Base-by-base conservation (phyloP, 2,888 invertebrate genomes). In the Diachrysia chrysitis region DNA sequence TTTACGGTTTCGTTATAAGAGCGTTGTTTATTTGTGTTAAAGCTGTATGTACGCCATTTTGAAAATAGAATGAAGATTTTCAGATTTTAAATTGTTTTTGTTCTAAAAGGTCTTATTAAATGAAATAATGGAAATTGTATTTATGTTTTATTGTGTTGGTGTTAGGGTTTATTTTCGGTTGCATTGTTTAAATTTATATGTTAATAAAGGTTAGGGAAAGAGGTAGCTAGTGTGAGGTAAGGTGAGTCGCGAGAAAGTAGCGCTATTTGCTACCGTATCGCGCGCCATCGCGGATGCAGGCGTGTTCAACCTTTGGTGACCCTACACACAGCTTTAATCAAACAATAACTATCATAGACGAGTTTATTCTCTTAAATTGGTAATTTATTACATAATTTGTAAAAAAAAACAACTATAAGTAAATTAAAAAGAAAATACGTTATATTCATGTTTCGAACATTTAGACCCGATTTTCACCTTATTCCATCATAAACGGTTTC, bases 251-350 rank as follows among this genome's bases (percentile, higher is more conserved):
- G 91, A 91, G 91, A 93, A 94, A 93, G 94, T 93, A 90, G 92
- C 90, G 90, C 93, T 94, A 95, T 94, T 95, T 94, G 95, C 94
- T 95, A 92, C 93, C 90, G 93, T 94, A 95, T 95, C 94, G 94
- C 89, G 93, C 95, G 93, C 94, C 92, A 95, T 95, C 93, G 88
- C 86, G 64, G 61, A 73, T 72, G 73, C 91, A 91, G 92, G 76
- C 85, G 81, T 81, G 61, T 35, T 35, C 74, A 91, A 91, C 92
- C 64, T 79, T 87, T 82, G 82, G 75, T 21, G 73, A 73, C 56
- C 62, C 60, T 35, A 62, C 14, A 9, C 48, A 21, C 79, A 46
- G 37, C 57, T 60, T 29, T 64, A 77, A 77, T 73, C 46, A 78
- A 66, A 69, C 63, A 66, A 72, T 77, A 67, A 72, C 58, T 54